A percentile compares a stretch with the other conserved stretches of the same genome.
These are phyloP conservation scores for Atta texana DNA, from an alignment of 1,140 invertebrate species.

Conservation along the genomic window DNA sequence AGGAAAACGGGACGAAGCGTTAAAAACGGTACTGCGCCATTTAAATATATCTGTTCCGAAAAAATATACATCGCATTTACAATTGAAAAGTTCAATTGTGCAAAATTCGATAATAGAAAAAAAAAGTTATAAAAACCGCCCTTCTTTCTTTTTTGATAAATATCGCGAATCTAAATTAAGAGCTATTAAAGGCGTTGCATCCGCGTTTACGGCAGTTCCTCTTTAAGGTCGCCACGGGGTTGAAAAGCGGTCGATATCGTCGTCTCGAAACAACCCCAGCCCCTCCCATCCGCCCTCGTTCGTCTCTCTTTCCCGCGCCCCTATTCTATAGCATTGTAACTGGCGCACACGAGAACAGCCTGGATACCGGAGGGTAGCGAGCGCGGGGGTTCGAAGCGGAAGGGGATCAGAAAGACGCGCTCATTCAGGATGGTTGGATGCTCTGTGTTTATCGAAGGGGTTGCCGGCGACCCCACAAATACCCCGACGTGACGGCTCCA, in stretches of 20 bases:
- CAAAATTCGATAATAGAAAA: not conserved
- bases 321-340: slow-evolving; percentile 64
- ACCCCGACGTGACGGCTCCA: slow-evolving; percentile 36
- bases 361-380: slow-evolving; percentile 48
- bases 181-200: slow-evolving; percentile 64
- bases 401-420: slow-evolving; percentile 50
- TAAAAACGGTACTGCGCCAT: not conserved
- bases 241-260: slow-evolving; percentile 80
- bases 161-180: not conserved
- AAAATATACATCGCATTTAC: slow-evolving; percentile 1
- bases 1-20: not conserved
- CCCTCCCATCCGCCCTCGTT: slow-evolving; percentile 56
- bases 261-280: slow-evolving; percentile 80
- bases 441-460: slow-evolving; percentile 73
- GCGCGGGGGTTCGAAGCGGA: slow-evolving; percentile 11
- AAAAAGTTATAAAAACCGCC: not conserved
- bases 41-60: slow-evolving; percentile 19
- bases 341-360: slow-evolving; percentile 62
- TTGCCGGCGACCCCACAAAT: slow-evolving; percentile 69
- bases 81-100: not conserved
- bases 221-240: slow-evolving; percentile 78
- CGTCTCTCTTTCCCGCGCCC: slow-evolving; percentile 60
- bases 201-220: slow-evolving; percentile 68
- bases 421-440: slow-evolving; percentile 58
- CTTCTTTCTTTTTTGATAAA: not conserved